Evolutionary conservation across 2,113 vertebrate species (phyloP).

Genomic region (Xenopus laevis): DNA sequence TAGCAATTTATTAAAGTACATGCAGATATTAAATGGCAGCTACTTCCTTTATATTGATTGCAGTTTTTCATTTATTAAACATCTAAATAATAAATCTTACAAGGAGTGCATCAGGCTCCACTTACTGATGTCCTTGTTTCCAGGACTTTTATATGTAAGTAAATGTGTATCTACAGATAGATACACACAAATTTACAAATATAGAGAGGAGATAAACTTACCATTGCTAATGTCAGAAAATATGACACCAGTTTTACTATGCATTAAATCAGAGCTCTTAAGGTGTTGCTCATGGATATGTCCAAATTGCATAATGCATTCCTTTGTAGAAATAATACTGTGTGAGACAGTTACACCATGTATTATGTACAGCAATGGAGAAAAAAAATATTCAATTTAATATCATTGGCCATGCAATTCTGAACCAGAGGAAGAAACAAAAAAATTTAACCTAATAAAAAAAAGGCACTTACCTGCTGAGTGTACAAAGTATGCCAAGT

Average conservation of each 20-base stretch:
- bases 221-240: neutral
- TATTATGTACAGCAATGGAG: too few species aligned
- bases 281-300: neutral
- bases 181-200: neutral
- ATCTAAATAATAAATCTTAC: constrained; percentile 14
- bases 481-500: constrained; percentile 98
- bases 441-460: neutral
- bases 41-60: constrained; percentile 8
- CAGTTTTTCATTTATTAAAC: constrained; percentile 14
- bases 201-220: neutral
- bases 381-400: too few species aligned
- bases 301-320: too few species aligned
- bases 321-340: neutral
- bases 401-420: too few species aligned
- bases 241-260: neutral
- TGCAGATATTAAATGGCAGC: constrained; percentile 9
- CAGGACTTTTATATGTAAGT: neutral
- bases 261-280: neutral
- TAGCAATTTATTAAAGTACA: constrained; percentile 12
- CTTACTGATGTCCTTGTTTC: neutral
- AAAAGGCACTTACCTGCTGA: constrained; percentile 78
- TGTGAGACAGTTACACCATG: too few species aligned
- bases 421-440: too few species aligned
- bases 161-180: neutral
- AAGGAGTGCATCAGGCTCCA: neutral